Evolutionary conservation across 1,140 invertebrate species (phyloP), one percentile per base, ranked within the genome.

Genomic region (Callitettix versicolor): DNA sequence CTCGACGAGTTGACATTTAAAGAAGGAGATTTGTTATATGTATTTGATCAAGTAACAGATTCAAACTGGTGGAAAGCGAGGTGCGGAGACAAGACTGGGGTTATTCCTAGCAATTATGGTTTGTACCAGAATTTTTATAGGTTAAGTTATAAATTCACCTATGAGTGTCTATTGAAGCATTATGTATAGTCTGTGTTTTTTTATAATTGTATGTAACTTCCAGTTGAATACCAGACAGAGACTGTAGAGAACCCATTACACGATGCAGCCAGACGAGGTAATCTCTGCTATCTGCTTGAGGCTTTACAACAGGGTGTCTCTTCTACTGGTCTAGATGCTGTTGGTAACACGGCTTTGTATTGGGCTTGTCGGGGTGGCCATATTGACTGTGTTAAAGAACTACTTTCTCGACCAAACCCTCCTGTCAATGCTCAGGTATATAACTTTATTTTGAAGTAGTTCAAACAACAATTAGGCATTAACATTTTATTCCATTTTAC

Each of bases 81-180:
- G 49, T 81, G 79, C 67, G 76, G 75, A 24, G 68, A 71, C 18
- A 75, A 71, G 57, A 69, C 69, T 51, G 83, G 83, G 34, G 71
- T 84, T 14, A 78, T 86, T 57, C 82, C 82, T 14, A 76, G 75
- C 55, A 79, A 82, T 65, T 84, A 83, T 74, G 80, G 81, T 84
- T 71, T 67, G 58, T 58, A 56, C 22, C 17, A 38, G 40, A 21
- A 40, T 33, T 15, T 24, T 17, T 18, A 48, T 40, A 33, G n/a
- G 34, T 36, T 36, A 9, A 36, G 34, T 36, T 36, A 36, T n/a
- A n/a, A n/a, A n/a, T n/a, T n/a, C n/a, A n/a, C n/a, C n/a, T n/a
- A n/a, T n/a, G n/a, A 30, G 26, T 30, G 26, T 30, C 26, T 30
- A 30, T 30, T 30, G 9, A 30, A 4, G 26, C 3, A 4, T 30